phyloP scores from a whole-genome alignment of 37 sponge, comb jelly and placozoan species.

The Mnemiopsis leidyi region DNA sequence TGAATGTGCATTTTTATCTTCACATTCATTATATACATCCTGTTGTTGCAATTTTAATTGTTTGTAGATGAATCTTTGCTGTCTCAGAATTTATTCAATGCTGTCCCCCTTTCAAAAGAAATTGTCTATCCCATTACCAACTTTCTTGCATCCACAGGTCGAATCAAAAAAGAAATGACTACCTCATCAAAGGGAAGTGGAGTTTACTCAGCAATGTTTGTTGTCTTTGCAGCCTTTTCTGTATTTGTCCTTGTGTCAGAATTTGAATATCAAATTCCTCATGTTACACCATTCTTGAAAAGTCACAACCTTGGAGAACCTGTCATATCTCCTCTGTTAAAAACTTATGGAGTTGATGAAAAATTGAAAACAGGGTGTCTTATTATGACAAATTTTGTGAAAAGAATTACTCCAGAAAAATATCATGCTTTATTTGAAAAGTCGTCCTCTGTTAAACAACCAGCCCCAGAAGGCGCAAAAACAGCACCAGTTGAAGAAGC shows the following conservation, averaged over 20 bases:
- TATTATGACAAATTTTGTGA: background rate
- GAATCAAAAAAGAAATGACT: background rate
- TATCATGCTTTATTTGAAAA: background rate
- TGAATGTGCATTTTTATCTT: too few species aligned
- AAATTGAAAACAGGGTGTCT: background rate
- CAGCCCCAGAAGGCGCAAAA: background rate
- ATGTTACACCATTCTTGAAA: constrained; percentile 1
- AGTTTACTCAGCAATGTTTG: background rate
- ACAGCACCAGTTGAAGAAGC: background rate
- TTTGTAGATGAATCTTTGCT: too few species aligned
- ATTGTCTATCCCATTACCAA: too few species aligned
- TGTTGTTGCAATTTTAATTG: too few species aligned
- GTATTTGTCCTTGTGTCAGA: constrained; percentile 21
- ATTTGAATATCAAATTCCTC: background rate
- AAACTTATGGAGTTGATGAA: background rate
- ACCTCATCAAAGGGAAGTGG: background rate
- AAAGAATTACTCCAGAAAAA: background rate
- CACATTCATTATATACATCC: too few species aligned
- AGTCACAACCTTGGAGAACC: background rate
- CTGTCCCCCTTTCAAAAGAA: too few species aligned
- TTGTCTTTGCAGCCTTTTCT: background rate
- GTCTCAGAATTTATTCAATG: too few species aligned
- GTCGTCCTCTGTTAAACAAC: background rate
- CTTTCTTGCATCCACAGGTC: background rate
- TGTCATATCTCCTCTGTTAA: background rate